Evolutionary conservation across 92 coral and sea anemone genomes (phyloP).

Genomic region (Epizoanthus rinbou): DNA sequence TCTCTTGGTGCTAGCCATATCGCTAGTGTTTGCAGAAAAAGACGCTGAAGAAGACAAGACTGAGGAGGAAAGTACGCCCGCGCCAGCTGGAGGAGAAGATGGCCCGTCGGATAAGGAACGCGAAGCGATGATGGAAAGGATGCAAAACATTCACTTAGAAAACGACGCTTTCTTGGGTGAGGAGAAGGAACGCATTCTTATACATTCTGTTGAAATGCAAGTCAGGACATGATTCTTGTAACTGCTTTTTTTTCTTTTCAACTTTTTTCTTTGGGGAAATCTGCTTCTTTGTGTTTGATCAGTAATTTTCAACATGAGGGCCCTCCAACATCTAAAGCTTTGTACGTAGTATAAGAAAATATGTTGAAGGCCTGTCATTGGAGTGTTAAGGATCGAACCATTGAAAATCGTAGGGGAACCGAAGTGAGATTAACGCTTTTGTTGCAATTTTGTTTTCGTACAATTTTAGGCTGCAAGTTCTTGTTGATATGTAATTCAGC

Average conservation of each 20-base stretch:
- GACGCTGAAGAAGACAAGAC: slow-evolving; percentile 14
- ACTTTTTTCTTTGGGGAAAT: no score
- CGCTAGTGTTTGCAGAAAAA: slow-evolving; percentile 31
- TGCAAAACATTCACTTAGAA: slow-evolving; percentile 55
- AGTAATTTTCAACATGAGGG: no score
- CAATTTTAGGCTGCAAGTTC: no score
- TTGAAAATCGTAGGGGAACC: no score
- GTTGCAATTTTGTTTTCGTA: no score
- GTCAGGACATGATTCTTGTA: not conserved
- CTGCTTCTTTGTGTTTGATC: no score
- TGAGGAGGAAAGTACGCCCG: slow-evolving; percentile 3
- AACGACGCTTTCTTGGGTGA: slow-evolving; percentile 91
- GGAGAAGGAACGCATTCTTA: not conserved
- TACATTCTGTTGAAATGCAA: not conserved
- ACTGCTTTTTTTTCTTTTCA: not conserved
- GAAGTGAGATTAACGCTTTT: no score
- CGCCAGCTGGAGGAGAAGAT: slow-evolving; percentile 17
- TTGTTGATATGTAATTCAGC: no score
- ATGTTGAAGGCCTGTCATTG: no score
- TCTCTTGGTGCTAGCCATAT: not conserved
- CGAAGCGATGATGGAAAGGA: slow-evolving; percentile 38
- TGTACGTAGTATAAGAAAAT: no score
- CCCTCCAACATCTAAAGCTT: no score
- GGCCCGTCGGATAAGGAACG: slow-evolving; percentile 34
- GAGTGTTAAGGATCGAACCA: no score